A percentile compares a stretch with the other conserved stretches of the same genome.
Evolutionary conservation across 2,888 invertebrate genomes (phyloP).

Genomic region (Melanophora roralis): DNA sequence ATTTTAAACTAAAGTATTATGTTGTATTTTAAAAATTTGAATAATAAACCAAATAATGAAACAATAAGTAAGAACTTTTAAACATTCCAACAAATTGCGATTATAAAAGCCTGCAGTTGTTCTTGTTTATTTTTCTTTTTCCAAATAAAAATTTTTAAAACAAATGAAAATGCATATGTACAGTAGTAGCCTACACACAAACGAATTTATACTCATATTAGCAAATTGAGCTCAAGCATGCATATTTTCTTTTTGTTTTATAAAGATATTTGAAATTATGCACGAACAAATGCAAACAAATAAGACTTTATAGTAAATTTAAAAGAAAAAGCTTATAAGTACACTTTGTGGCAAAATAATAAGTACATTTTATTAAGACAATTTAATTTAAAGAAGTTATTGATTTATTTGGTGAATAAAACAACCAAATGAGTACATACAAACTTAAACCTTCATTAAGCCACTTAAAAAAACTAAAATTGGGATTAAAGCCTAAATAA

Average conservation of each 20-base stretch:
- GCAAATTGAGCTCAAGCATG: not conserved
- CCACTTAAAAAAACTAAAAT: no score
- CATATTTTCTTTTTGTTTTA: not conserved
- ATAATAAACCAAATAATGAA: not conserved
- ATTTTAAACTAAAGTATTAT: slow-evolving; percentile 15
- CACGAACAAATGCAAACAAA: slow-evolving; percentile 48
- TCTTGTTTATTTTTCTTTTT: not conserved
- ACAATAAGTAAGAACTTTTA: no score
- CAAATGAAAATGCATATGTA: slow-evolving; percentile 21
- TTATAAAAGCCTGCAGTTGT: slow-evolving; percentile 31
- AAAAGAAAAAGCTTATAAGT: slow-evolving; percentile 4
- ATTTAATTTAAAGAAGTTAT: no score
- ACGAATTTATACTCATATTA: not conserved
- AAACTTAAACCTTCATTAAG: no score
- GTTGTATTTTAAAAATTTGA: slow-evolving; percentile 27
- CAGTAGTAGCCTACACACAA: not conserved
- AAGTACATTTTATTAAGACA: no score
- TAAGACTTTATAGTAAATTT: slow-evolving; percentile 28
- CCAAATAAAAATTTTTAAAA: not conserved
- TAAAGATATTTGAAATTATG: slow-evolving; percentile 40
- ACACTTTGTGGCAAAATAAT: no score
- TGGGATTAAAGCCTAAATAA: no score
- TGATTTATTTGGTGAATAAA: no score
- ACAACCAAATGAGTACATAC: no score
- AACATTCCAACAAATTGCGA: slow-evolving; percentile 3